Evolutionary conservation across 2,888 invertebrate genomes (phyloP).

Genomic region (Clepsis dumicolana): DNA sequence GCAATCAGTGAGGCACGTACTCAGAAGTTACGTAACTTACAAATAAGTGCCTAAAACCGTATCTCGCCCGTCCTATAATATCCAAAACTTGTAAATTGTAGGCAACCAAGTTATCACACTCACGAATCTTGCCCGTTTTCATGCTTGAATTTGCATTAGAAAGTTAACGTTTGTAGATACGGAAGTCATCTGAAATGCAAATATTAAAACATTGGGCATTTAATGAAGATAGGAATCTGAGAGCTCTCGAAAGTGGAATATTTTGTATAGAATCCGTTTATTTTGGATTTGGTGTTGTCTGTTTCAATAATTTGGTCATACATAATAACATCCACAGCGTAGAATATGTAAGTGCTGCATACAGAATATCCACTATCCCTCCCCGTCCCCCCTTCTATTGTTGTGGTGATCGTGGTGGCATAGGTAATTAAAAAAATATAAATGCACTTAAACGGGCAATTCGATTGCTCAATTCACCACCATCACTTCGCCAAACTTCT

Average conservation of each 20-base stretch:
- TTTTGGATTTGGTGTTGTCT: background rate
- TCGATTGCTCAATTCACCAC: too few species aligned
- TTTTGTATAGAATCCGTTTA: constrained; percentile 4
- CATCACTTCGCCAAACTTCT: too few species aligned
- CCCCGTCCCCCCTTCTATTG: too few species aligned
- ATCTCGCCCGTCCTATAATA: constrained; percentile 3
- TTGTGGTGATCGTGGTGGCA: too few species aligned
- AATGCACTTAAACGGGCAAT: too few species aligned
- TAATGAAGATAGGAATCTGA: constrained; percentile 33
- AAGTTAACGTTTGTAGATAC: constrained; percentile 39
- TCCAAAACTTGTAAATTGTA: constrained; percentile 32
- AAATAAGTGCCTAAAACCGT: background rate
- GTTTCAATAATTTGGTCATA: background rate
- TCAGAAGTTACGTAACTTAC: too few species aligned
- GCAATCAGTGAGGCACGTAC: too few species aligned
- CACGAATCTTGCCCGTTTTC: constrained; percentile 36
- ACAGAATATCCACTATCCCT: too few species aligned
- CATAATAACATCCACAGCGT: too few species aligned
- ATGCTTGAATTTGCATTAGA: constrained; percentile 41
- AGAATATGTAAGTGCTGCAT: too few species aligned
- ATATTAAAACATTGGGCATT: constrained; percentile 40
- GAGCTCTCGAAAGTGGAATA: constrained; percentile 22
- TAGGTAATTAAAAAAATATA: too few species aligned
- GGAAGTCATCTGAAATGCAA: constrained; percentile 43
- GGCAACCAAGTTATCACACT: constrained; percentile 34